Conservation (phyloP, 2,113 vertebrate species). For the Pituophis catenifer region DNA sequence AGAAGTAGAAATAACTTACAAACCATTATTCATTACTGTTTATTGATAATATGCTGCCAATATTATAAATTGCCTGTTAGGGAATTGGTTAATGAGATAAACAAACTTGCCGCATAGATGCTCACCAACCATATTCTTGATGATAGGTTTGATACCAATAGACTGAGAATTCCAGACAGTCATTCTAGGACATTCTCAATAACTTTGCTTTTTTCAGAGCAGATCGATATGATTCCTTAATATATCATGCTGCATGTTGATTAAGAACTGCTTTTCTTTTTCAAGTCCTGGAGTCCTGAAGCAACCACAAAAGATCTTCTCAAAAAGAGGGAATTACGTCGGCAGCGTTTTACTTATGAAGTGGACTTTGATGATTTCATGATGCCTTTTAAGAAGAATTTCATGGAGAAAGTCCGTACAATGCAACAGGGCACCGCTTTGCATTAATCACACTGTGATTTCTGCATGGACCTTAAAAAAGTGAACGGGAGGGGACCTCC, state of each 20-base stretch:
- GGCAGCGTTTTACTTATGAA: slow-evolving; percentile 61
- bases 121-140: not conserved
- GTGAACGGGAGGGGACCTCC: not conserved
- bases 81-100: not conserved
- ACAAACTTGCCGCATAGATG: not conserved
- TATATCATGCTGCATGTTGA: not conserved
- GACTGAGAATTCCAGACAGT: not conserved
- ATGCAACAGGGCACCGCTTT: slow-evolving; percentile 34
- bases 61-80: not conserved
- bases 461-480: slow-evolving; percentile 24
- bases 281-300: slow-evolving; percentile 80
- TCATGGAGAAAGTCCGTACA: slow-evolving; percentile 61
- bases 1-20: not conserved
- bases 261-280: slow-evolving; percentile 37
- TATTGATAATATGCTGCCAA: not conserved
- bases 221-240: not conserved
- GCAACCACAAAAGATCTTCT: slow-evolving; percentile 74
- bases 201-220: not conserved
- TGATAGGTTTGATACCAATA: not conserved
- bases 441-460: not conserved
- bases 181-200: not conserved
- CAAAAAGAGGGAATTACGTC: slow-evolving; percentile 70
- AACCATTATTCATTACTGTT: not conserved
- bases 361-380: slow-evolving; percentile 78
- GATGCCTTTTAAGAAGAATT: slow-evolving; percentile 78